Evolutionary conservation across 2,888 invertebrate species (phyloP), one percentile per base, ranked within the genome.

Genomic region (Calameuta filiformis): DNA sequence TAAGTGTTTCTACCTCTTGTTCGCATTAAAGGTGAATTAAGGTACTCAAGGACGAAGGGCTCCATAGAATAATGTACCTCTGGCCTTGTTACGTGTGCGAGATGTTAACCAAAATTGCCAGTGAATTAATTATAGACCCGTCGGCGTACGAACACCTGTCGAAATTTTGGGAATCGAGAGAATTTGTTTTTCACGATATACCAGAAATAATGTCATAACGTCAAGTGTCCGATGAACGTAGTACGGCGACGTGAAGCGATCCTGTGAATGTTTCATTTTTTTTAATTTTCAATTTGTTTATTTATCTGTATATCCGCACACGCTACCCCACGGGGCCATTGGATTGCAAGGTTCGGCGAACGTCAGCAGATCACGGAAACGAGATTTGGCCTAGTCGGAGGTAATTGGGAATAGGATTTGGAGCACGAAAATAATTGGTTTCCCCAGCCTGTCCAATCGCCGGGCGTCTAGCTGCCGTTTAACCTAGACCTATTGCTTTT

Each of bases 341-440:
- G 31, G 12, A 34, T 71, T 34, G 71, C 71, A 23, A 6, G 71
- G 34, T 82, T 84, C 79, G 79, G 80, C 81, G 76, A 81, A 83
- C 84, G 82, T 85, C 83, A 83, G 82, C 83, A 79, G 78, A 83
- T 84, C 79, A 76, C 71, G 68, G 34, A 40, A 34, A 73, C 33
- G 73, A 75, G 78, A 71, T 71, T 74, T 35, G 69, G 76, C 35
- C 73, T 78, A 79, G 76, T 76, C 78, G 79, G 79, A 77, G 83
- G 83, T 89, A 89, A 90, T 90, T 89, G 89, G 84, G 85, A 88
- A 87, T 86, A 86, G 88, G 88, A 89, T 89, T 88, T 87, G 86
- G 88, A 88, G 88, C 88, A 88, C 86, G 87, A 87, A 88, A 89
- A 89, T 90, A 89, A 89, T 89, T 90, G 89, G 84, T 88, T 88